Evolutionary conservation across 2,888 invertebrate genomes (phyloP).

Genomic region (Hirtodrosophila trivittata): DNA sequence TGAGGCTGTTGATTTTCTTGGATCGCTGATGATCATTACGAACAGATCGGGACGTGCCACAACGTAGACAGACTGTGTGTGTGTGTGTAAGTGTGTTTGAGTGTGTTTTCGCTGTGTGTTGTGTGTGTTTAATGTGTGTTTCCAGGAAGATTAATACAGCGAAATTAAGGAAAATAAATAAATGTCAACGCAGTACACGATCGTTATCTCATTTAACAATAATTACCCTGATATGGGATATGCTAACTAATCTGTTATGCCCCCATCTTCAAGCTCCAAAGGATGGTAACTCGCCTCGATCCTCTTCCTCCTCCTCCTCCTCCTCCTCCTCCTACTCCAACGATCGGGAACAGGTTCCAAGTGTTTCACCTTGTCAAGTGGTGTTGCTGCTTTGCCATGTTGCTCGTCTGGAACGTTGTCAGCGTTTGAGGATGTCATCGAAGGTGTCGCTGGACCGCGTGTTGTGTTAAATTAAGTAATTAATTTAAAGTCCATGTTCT

Average conservation of each 20-base stretch:
- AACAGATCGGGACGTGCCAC: conserved; percentile 49
- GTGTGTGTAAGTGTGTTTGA: conserved; percentile 3
- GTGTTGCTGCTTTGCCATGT: conserved; percentile 10
- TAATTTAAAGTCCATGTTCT: conserved; percentile 76
- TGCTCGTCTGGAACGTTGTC: conserved; percentile 30
- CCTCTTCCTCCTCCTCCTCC: no score
- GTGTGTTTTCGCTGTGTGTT: conserved; percentile 27
- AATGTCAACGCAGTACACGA: conserved; percentile 84
- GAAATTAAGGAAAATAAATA: conserved; percentile 84
- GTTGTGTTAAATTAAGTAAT: conserved; percentile 79
- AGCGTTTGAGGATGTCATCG: conserved; percentile 52
- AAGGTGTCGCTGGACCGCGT: conserved; percentile 67
- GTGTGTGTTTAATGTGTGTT: conserved; percentile 69
- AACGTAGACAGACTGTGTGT: conserved; percentile 24
- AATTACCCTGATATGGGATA: conserved; percentile 85
- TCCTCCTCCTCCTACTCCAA: not conserved
- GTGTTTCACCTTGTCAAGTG: conserved; percentile 3
- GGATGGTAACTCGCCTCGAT: not conserved
- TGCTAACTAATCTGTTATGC: conserved; percentile 83
- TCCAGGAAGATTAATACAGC: conserved; percentile 84
- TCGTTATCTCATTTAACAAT: conserved; percentile 84
- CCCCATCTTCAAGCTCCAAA: conserved; percentile 43
- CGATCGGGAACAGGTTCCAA: conserved; percentile 63
- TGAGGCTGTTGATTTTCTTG: conserved; percentile 54
- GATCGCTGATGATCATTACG: conserved; percentile 53